phyloP scores from a whole-genome alignment of 2,888 invertebrate species.

The Drosophila siamana region DNA sequence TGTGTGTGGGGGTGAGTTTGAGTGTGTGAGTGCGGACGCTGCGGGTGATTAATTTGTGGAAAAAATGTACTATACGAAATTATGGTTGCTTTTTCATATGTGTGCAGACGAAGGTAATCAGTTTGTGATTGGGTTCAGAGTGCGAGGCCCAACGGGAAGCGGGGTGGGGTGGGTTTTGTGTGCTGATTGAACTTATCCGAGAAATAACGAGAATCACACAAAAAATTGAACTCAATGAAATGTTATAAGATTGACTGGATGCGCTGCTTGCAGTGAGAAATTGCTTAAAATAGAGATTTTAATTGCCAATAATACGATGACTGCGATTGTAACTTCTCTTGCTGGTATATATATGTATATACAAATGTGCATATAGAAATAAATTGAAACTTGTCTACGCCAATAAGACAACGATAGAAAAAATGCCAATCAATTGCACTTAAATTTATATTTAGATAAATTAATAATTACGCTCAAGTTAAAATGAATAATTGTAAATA shows the following conservation, averaged over 20 bases:
- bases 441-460: neutral
- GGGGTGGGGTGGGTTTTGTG: constrained; percentile 11
- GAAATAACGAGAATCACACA: neutral
- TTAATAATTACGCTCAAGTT: no score
- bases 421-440: neutral
- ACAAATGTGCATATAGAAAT: neutral
- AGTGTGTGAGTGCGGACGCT: constrained; percentile 48
- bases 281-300: neutral
- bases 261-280: neutral
- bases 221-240: constrained; percentile 10
- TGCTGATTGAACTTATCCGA: constrained; percentile 22
- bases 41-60: constrained; percentile 74
- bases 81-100: constrained; percentile 33
- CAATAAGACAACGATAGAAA: neutral
- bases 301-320: neutral
- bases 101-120: constrained; percentile 1
- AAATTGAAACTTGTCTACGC: no score
- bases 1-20: constrained; percentile 29
- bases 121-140: neutral
- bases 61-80: constrained; percentile 48
- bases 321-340: neutral
- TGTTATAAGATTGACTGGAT: neutral
- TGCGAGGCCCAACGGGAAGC: constrained; percentile 1
- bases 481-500: no score
- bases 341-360: no score